Base-by-base conservation (phyloP, 2,113 vertebrate species). In the Mormoops blainvillei region DNA sequence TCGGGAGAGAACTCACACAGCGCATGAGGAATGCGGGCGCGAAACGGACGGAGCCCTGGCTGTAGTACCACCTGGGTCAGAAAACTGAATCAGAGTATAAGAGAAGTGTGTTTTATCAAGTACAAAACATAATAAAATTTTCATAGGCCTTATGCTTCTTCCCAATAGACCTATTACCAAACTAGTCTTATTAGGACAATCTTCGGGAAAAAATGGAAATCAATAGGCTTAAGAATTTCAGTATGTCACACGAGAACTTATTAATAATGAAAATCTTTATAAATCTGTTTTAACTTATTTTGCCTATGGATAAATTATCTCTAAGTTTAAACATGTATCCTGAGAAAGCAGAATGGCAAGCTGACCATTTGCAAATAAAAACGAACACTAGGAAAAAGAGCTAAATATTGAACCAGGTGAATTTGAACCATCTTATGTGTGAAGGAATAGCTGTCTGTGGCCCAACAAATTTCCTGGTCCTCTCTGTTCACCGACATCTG, bases 21-120 rank as follows among this genome's bases (percentile, higher is more conserved):
- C 36, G 36, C 3, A 3, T 3, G 11, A 45, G 19, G 20, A 48
- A 13, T 3, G 16, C 24, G 81, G 16, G 0, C 52, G 48, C 10
- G 36, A 26, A 26, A 54, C 15, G 28, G 18, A 13, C 24, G 80
- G 19, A 15, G 28, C 31, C 14, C 74, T 76, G n/a, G 4, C 13
- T 2, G 1, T 0, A 1, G 1, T 7, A 4, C 28, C 18, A 0
- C 31, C 13, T 24, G 33, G 31, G 1, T 45, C 77, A 26, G 16
- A 36, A 73, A 78, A 58, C n/a, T 3, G 14, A 83, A 41, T 43
- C 65, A 5, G 10, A 36, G 7, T 33, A n/a, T 2, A 13, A 20
- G n/a, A 74, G 41, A 43, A 52, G 28, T 43, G 54, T 38, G 19
- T 26, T 48, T 89, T 7, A 56, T 61, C 19, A 38, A 36, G 36